A percentile compares a stretch with the other conserved stretches of the same genome.
Conservation (phyloP, 2,888 invertebrate genomes). For the Pristionchus exspectatus region DNA sequence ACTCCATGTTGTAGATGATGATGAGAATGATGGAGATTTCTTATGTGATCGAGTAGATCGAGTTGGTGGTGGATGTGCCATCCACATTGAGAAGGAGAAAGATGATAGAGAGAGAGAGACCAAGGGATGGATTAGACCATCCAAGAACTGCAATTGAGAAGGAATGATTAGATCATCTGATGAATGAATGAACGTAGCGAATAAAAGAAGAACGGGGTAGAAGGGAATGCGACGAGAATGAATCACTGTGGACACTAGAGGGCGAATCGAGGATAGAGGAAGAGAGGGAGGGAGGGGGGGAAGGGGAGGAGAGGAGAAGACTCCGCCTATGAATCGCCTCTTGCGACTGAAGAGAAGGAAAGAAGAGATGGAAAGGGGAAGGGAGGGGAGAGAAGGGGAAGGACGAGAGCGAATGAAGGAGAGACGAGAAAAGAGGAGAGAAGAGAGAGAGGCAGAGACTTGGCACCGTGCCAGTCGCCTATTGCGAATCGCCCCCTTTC, state of each 20-base stretch:
- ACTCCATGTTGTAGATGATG: neutral
- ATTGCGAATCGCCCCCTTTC: conserved; percentile 43
- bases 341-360: conserved; percentile 26
- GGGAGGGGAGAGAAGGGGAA: neutral
- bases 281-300: neutral
- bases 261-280: neutral
- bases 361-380: neutral
- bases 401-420: conserved; percentile 23
- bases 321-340: conserved; percentile 10
- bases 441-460: conserved; percentile 13
- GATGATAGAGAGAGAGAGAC: neutral
- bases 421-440: neutral
- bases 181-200: neutral
- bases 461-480: conserved; percentile 52
- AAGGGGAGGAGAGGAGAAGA: neutral
- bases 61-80: neutral
- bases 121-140: neutral
- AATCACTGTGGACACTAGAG: neutral
- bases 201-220: neutral
- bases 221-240: neutral
- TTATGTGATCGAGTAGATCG: neutral
- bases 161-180: neutral
- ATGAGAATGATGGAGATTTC: neutral
- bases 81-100: neutral
- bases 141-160: neutral